A percentile compares a stretch with the other conserved stretches of the same genome.
Conservation (phyloP, 1,140 invertebrate species). For the Trichonephila inaurata region DNA sequence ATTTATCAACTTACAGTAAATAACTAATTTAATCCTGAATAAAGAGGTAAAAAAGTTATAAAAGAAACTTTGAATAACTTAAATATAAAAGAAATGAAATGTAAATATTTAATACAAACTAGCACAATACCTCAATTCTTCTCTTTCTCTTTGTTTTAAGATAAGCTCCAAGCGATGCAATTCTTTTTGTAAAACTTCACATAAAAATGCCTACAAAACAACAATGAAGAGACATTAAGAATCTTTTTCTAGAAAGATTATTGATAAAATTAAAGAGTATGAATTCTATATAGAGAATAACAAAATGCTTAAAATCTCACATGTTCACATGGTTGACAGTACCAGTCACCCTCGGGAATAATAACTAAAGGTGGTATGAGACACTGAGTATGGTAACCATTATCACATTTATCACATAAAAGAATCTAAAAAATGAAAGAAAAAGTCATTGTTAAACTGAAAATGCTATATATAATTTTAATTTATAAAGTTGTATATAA, state of each 20-base stretch:
- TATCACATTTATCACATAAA: constrained; percentile 96
- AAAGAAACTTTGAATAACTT: too few relatives aligned
- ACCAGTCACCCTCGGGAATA: constrained; percentile 98
- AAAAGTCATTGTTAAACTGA: too few relatives aligned
- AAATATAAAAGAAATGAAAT: too few relatives aligned
- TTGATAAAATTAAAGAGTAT: neutral
- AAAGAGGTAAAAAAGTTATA: too few relatives aligned
- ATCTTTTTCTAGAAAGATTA: neutral
- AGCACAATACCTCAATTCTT: constrained; percentile 83
- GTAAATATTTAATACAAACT: too few relatives aligned
- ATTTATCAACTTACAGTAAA: too few relatives aligned
- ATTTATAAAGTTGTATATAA: too few relatives aligned
- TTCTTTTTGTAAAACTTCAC: constrained; percentile 86
- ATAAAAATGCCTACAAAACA: constrained; percentile 85
- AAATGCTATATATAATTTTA: too few relatives aligned
- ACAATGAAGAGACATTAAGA: neutral
- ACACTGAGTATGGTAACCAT: constrained; percentile 96
- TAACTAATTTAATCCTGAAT: too few relatives aligned
- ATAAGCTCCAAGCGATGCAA: constrained; percentile 82
- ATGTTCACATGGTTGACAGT: constrained; percentile 97
- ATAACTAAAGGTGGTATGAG: constrained; percentile 93
- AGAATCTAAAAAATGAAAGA: constrained; percentile 85
- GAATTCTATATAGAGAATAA: neutral
- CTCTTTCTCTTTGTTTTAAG: constrained; percentile 84
- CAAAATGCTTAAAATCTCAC: constrained; percentile 79